Conservation (phyloP, 2,797 vertebrate genomes). For the Novumbra hubbsi region DNA sequence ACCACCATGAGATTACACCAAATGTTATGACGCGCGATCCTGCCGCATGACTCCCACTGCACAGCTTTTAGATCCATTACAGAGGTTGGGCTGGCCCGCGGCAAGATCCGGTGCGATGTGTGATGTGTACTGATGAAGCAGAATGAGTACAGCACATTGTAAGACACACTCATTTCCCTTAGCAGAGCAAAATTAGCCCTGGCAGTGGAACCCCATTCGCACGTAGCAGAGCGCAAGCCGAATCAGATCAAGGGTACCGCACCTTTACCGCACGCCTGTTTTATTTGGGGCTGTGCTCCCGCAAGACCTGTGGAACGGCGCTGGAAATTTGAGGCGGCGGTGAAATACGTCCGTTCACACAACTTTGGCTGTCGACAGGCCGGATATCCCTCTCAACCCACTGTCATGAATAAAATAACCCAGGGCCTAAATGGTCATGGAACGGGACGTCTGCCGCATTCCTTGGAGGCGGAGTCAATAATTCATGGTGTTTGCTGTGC, state of each 20-base stretch:
- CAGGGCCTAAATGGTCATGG: background rate
- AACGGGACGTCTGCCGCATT: background rate
- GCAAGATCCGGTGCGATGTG: constrained; percentile 63
- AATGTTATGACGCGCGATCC: background rate
- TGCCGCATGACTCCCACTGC: background rate
- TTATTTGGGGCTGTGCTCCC: background rate
- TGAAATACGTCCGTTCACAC: background rate
- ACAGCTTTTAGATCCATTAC: constrained; percentile 65
- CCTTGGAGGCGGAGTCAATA: background rate
- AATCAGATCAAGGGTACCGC: constrained; percentile 18
- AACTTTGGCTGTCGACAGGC: background rate
- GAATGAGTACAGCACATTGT: constrained; percentile 65
- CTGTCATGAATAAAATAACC: background rate
- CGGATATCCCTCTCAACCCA: background rate
- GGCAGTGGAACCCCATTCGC: constrained; percentile 62
- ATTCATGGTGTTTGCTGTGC: background rate
- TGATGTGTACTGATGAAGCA: constrained; percentile 70
- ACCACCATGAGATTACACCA: background rate
- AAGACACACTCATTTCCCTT: constrained; percentile 70
- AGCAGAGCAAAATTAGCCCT: constrained; percentile 72
- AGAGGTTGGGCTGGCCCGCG: constrained; percentile 62
- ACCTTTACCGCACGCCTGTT: constrained; percentile 2
- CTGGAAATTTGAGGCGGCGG: background rate
- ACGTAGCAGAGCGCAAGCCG: constrained; percentile 37
- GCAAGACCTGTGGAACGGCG: background rate